Evolutionary conservation across 2,113 vertebrate species (phyloP).

Genomic region (Phylloscopus trochilus): DNA sequence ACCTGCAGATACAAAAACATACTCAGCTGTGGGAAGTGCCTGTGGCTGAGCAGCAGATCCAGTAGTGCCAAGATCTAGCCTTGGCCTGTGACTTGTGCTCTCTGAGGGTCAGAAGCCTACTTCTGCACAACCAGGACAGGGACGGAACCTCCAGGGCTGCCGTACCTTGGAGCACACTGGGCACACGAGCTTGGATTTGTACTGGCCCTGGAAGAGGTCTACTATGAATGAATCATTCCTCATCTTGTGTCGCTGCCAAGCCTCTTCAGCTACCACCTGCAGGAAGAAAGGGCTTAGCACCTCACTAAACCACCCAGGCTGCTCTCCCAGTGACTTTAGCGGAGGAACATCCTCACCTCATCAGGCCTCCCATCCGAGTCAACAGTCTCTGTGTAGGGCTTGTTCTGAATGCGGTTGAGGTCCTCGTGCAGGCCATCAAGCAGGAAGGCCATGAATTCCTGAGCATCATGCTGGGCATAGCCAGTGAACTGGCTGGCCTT

Average conservation of each 20-base stretch:
- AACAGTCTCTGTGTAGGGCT: conserved; percentile 95
- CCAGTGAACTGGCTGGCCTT: conserved; percentile 99
- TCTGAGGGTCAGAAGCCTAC: neutral
- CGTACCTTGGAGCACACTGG: conserved; percentile 94
- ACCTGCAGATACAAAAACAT: conserved; percentile 74
- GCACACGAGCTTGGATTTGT: conserved; percentile 98
- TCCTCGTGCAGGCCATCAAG: conserved; percentile 97
- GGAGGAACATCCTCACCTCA: conserved; percentile 74
- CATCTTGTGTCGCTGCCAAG: conserved; percentile 98
- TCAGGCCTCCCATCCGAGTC: conserved; percentile 94
- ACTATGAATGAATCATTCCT: conserved; percentile 97
- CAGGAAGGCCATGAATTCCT: conserved; percentile 99
- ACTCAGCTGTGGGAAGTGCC: neutral
- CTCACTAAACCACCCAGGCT: neutral
- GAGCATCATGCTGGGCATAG: conserved; percentile 96
- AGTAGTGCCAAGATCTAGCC: neutral
- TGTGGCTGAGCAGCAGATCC: neutral
- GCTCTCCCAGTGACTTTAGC: neutral
- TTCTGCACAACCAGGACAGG: neutral
- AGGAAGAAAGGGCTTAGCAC: neutral
- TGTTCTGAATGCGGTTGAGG: conserved; percentile 96
- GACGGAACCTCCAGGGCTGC: neutral
- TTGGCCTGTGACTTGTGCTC: neutral
- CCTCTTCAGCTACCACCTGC: conserved; percentile 96
- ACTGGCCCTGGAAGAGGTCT: conserved; percentile 98